Evolutionary conservation across 2,888 invertebrate species (phyloP).

Genomic region (Eilema griseolum): DNA sequence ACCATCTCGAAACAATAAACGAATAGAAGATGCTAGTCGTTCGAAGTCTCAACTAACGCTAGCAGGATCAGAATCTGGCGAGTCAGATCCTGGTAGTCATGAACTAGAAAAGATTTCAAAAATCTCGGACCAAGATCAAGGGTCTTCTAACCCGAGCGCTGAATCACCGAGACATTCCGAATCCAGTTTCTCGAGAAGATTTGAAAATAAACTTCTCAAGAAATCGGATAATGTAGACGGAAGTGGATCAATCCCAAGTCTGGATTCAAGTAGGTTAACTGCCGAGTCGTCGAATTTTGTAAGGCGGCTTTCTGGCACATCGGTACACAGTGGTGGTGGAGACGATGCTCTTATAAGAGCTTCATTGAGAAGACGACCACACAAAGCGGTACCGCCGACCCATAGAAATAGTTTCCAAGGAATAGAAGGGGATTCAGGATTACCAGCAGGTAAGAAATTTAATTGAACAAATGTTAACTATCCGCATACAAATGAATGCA

Average conservation of each 20-base stretch:
- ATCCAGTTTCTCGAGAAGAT: constrained; percentile 75
- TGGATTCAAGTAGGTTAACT: constrained; percentile 75
- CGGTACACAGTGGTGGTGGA: constrained; percentile 84
- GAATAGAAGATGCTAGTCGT: constrained; percentile 90
- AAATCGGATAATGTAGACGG: constrained; percentile 79
- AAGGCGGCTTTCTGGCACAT: constrained; percentile 78
- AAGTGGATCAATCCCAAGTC: constrained; percentile 76
- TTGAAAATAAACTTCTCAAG: constrained; percentile 78
- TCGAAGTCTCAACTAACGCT: constrained; percentile 90
- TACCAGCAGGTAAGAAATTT: constrained; percentile 72
- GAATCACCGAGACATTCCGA: constrained; percentile 83
- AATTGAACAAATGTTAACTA: not conserved
- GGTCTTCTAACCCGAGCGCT: constrained; percentile 75
- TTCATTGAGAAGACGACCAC: constrained; percentile 87
- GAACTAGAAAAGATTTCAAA: constrained; percentile 87
- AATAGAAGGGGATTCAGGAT: constrained; percentile 75
- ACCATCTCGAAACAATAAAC: constrained; percentile 90
- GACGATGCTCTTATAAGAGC: constrained; percentile 88
- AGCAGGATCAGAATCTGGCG: constrained; percentile 90
- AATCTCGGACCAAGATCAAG: constrained; percentile 84
- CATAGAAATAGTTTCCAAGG: constrained; percentile 89
- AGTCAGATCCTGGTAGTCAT: constrained; percentile 93
- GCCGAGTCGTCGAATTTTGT: constrained; percentile 77
- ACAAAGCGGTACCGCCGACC: constrained; percentile 77
- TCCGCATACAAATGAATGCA: too few species aligned